Conservation (phyloP, 2,797 vertebrate species). For the Catamblyrhynchus diadema region DNA sequence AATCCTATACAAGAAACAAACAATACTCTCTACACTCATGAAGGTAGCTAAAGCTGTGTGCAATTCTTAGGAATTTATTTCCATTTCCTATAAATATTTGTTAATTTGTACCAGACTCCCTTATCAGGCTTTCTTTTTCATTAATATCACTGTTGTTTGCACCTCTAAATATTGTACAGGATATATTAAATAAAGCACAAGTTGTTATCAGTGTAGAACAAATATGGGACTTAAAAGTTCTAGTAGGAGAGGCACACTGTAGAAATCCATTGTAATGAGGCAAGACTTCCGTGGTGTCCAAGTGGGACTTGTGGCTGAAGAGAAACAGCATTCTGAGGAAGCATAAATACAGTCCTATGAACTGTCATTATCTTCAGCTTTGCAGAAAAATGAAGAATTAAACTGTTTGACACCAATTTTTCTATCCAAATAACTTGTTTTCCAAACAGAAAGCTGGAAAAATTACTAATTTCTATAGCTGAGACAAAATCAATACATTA, state of each 20-base stretch:
- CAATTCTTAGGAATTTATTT: not conserved
- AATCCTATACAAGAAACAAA: not conserved
- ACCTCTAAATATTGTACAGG: not conserved
- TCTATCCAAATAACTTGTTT: not conserved
- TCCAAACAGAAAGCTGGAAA: constrained; percentile 1
- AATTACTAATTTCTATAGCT: not conserved
- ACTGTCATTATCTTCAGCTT: not conserved
- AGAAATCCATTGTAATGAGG: not conserved
- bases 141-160: not conserved
- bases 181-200: not conserved
- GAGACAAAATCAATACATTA: constrained; percentile 8
- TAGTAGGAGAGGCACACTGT: not conserved
- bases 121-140: not conserved
- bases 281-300: not conserved
- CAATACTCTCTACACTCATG: not conserved
- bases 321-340: not conserved
- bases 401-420: not conserved
- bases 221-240: not conserved
- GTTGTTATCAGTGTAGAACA: not conserved
- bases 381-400: not conserved
- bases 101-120: not conserved
- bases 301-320: not conserved
- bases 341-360: not conserved
- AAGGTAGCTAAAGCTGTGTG: not conserved
- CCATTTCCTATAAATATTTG: not conserved